Conservation (phyloP, 2,797 vertebrate genomes). For the Brachyalestes nurse region DNA sequence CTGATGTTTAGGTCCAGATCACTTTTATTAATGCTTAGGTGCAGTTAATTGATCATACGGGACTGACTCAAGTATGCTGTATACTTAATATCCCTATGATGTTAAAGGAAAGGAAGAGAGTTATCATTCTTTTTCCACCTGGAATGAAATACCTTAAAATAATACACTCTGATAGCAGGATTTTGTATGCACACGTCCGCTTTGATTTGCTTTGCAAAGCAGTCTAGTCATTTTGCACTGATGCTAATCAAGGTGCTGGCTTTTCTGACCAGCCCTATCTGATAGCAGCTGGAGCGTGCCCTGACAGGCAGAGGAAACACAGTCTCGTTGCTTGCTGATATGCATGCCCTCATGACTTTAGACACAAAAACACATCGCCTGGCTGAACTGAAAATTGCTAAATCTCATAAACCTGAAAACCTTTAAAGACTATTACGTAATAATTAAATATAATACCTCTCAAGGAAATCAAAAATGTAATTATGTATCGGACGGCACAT, state of each 20-base stretch:
- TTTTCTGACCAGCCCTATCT: conserved; percentile 49
- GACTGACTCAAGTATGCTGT: not conserved
- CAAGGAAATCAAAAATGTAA: not conserved
- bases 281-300: conserved; percentile 27
- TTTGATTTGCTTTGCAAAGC: conserved; percentile 77
- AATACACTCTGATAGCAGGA: conserved; percentile 30
- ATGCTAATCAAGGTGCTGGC: conserved; percentile 63
- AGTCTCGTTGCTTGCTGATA: conserved; percentile 4
- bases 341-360: not conserved
- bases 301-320: conserved; percentile 16
- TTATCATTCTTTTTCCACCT: conserved; percentile 6
- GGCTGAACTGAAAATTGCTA: not conserved
- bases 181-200: conserved; percentile 55
- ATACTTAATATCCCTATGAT: not conserved
- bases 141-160: conserved; percentile 24
- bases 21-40: not conserved
- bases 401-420: not conserved
- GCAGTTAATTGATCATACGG: too few species aligned
- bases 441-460: too few species aligned
- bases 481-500: not conserved
- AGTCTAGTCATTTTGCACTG: conserved; percentile 49
- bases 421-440: too few species aligned
- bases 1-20: not conserved
- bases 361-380: not conserved
- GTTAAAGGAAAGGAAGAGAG: conserved; percentile 3